These are phyloP conservation scores for Calycopis cecrops DNA, from an alignment of 1,140 invertebrate species.

Conservation along the genomic window DNA sequence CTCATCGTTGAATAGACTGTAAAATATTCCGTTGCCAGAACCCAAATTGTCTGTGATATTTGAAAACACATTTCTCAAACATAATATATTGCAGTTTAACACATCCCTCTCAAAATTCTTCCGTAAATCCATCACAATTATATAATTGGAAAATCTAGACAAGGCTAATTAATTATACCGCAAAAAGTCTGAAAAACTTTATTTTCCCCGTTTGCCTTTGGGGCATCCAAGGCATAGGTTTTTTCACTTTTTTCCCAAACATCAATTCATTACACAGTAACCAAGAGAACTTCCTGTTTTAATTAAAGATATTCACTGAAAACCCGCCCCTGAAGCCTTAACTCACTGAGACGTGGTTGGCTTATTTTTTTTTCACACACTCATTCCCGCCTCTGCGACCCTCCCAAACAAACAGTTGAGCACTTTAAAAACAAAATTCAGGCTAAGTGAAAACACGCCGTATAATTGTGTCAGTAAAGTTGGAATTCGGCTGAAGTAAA, in stretches of 20 bases:
- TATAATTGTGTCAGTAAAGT: constrained; percentile 16
- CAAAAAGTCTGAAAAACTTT: constrained; percentile 6
- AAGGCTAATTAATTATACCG: constrained; percentile 5
- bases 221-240: constrained; percentile 13
- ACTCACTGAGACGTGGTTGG: constrained; percentile 71
- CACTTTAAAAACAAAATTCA: constrained; percentile 65
- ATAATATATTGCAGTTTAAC: too few relatives aligned
- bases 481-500: constrained; percentile 15
- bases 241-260: constrained; percentile 23
- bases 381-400: constrained; percentile 72
- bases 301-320: constrained; percentile 68
- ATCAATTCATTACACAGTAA: constrained; percentile 58
- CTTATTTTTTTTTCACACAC: constrained; percentile 71
- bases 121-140: too few relatives aligned
- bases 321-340: constrained; percentile 68
- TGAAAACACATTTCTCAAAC: too few relatives aligned
- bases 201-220: constrained; percentile 12
- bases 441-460: constrained; percentile 18
- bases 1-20: too few relatives aligned
- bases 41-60: too few relatives aligned
- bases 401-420: constrained; percentile 70
- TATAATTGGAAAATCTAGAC: neutral
- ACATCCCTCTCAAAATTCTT: too few relatives aligned
- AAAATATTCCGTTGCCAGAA: too few relatives aligned
- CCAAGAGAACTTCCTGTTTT: constrained; percentile 59